A percentile compares a stretch with the other conserved stretches of the same genome.
Conservation (phyloP, 2,888 invertebrate species). For the Oscheius onirici region DNA sequence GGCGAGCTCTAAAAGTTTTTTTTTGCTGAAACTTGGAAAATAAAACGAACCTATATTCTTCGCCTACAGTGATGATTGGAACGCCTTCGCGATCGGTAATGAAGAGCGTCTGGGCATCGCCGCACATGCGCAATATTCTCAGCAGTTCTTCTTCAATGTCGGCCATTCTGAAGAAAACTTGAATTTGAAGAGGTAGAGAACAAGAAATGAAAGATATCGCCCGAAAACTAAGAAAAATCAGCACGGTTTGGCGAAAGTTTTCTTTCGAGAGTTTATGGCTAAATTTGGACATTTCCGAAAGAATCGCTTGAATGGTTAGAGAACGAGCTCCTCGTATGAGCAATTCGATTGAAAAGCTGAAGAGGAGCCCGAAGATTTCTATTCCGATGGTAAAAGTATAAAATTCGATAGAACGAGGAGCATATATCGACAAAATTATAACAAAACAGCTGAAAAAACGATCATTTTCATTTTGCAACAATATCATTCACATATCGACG, state of each 20-base stretch:
- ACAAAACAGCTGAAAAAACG: not conserved
- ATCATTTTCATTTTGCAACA: not conserved
- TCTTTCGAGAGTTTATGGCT: too few species aligned
- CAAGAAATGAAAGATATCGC: too few species aligned
- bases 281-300: too few species aligned
- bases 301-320: too few species aligned
- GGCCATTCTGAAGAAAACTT: not conserved
- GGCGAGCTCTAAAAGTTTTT: not conserved
- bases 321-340: too few species aligned
- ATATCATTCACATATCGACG: not conserved
- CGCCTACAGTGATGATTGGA: conserved; percentile 5
- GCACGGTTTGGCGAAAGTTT: too few species aligned
- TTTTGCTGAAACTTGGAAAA: too few species aligned
- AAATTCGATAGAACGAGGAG: not conserved
- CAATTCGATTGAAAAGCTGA: too few species aligned
- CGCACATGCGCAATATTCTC: not conserved
- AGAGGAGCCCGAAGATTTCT: too few species aligned
- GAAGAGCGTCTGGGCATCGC: conserved; percentile 8
- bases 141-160: not conserved
- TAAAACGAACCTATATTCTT: not conserved
- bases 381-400: not conserved
- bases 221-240: too few species aligned
- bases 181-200: too few species aligned
- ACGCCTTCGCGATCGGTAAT: conserved; percentile 20
- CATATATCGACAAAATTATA: not conserved